A percentile compares a stretch with the other conserved stretches of the same genome.
phyloP scores from a whole-genome alignment of 2,113 vertebrate species.

The Pangasianodon gigas region DNA sequence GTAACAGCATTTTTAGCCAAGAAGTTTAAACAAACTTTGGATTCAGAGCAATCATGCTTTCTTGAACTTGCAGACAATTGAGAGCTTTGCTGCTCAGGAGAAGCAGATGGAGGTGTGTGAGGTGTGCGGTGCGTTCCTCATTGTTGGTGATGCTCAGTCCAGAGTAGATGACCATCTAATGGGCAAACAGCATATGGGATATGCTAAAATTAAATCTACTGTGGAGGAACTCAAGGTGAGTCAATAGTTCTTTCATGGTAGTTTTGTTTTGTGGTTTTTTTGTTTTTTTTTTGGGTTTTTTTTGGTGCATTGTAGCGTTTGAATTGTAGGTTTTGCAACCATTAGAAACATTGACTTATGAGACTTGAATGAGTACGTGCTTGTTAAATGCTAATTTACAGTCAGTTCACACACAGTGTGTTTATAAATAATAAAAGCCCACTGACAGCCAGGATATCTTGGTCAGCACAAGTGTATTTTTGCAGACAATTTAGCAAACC shows the following conservation, averaged over 20 bases:
- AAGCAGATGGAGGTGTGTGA: conserved; percentile 99
- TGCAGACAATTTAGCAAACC: background rate
- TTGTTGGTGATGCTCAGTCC: conserved; percentile 96
- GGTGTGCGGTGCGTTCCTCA: conserved; percentile 97
- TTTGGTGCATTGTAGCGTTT: background rate
- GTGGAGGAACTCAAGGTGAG: conserved; percentile 97
- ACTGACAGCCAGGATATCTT: background rate
- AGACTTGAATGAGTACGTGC: background rate
- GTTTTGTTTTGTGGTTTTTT: background rate
- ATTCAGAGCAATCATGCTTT: background rate
- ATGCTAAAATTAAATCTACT: conserved; percentile 98
- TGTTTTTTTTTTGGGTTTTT: background rate
- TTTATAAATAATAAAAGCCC: background rate
- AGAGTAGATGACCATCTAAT: conserved; percentile 97
- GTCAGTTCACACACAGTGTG: background rate
- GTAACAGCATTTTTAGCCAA: background rate
- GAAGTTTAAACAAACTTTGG: background rate
- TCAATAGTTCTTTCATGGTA: background rate
- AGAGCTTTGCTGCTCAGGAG: conserved; percentile 98
- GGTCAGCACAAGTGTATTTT: background rate
- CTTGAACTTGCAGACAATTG: conserved; percentile 83
- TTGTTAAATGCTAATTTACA: background rate
- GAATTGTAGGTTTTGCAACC: background rate
- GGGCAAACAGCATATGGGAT: conserved; percentile 99
- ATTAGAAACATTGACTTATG: background rate